These are phyloP conservation scores for Eutrigla gurnardus DNA, from an alignment of 2,797 vertebrate species.

Conservation along the genomic window DNA sequence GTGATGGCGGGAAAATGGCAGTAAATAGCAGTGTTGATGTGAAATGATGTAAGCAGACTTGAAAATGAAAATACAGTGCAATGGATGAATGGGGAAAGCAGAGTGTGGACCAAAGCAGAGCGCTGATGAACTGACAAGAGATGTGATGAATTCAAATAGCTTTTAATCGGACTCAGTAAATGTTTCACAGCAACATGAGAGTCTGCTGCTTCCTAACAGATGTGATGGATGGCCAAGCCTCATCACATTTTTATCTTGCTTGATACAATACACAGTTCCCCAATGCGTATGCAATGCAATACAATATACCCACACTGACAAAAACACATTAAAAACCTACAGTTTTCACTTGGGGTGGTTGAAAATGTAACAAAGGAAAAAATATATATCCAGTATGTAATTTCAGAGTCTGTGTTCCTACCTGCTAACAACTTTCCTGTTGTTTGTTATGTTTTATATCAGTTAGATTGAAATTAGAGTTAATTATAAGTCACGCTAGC, in stretches of 20 bases:
- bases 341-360: neutral
- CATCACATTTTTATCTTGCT: neutral
- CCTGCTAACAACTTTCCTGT: neutral
- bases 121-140: constrained; percentile 27
- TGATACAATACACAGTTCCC: neutral
- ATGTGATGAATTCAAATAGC: constrained; percentile 11
- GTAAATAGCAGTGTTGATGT: constrained; percentile 40
- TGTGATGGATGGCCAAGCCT: constrained; percentile 6
- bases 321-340: neutral
- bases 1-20: constrained; percentile 58
- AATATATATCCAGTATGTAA: neutral
- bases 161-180: constrained; percentile 8
- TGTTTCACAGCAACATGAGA: constrained; percentile 1
- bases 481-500: no score
- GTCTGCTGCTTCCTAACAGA: constrained; percentile 4
- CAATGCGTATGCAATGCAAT: neutral
- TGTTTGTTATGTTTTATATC: no score
- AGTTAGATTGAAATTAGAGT: no score
- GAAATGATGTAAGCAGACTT: constrained; percentile 29
- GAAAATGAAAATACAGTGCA: constrained; percentile 27
- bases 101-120: constrained; percentile 13
- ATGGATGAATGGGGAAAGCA: neutral
- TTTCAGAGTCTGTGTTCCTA: neutral
- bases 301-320: neutral
- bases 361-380: neutral